Conservation (phyloP, 2,797 vertebrate genomes). For the Spondyliosoma cantharus region DNA sequence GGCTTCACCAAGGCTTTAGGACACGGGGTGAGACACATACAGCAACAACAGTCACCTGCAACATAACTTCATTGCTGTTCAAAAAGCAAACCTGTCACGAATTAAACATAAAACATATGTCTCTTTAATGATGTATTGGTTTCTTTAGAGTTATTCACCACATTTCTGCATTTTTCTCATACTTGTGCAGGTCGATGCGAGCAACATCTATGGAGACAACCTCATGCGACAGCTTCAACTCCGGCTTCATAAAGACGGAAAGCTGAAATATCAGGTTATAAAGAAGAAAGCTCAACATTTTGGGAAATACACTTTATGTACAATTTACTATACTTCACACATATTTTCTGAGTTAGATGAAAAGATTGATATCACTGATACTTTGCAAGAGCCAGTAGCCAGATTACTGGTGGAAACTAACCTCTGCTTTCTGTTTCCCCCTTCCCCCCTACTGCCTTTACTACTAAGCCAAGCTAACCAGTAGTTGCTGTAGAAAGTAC, state of each 20-base stretch:
- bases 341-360: too few relatives aligned
- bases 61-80: too few relatives aligned
- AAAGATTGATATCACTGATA: too few relatives aligned
- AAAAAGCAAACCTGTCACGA: neutral
- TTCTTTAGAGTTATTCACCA: neutral
- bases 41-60: neutral
- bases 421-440: neutral
- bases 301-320: too few relatives aligned
- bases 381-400: too few relatives aligned
- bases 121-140: neutral
- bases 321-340: too few relatives aligned
- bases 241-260: conserved; percentile 91
- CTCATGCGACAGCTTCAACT: conserved; percentile 89
- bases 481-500: neutral
- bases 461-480: neutral
- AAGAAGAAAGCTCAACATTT: neutral
- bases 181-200: conserved; percentile 89
- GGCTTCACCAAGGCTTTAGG: conserved; percentile 92
- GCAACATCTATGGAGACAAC: conserved; percentile 91
- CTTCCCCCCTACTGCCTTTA: neutral
- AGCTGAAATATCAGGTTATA: conserved; percentile 93
- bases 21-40: conserved; percentile 88
- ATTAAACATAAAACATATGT: neutral
- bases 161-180: neutral
- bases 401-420: too few relatives aligned